phyloP scores from a whole-genome alignment of 92 coral and sea anemone genomes.

The Hydrozoanthus gracilis region DNA sequence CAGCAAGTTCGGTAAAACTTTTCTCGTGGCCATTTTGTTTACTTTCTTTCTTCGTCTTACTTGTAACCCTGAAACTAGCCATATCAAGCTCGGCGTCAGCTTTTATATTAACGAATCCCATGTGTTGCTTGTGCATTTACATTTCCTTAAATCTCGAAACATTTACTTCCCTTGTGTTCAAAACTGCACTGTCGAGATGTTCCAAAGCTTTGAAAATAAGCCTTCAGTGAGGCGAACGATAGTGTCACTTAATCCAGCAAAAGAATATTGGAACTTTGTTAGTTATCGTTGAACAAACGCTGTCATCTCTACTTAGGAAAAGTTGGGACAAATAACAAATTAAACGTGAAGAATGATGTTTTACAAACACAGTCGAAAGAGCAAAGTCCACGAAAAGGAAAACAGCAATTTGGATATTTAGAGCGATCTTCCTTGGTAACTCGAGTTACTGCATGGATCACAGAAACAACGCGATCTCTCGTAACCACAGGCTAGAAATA shows the following conservation, averaged over 20 bases:
- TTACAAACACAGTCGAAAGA: background rate
- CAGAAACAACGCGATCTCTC: slow-evolving; percentile 13
- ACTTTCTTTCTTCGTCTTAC: slow-evolving; percentile 11
- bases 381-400: background rate
- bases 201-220: background rate
- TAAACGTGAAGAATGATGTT: slow-evolving; percentile 3
- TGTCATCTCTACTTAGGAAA: slow-evolving; percentile 31
- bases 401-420: background rate
- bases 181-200: background rate
- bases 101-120: slow-evolving; percentile 11
- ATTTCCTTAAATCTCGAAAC: slow-evolving; percentile 18
- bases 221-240: background rate
- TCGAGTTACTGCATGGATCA: background rate
- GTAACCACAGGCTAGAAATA: slow-evolving; percentile 39
- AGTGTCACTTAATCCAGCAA: slow-evolving; percentile 20
- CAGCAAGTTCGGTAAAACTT: slow-evolving; percentile 38
- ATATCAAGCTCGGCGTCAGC: background rate
- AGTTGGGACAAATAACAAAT: slow-evolving; percentile 2
- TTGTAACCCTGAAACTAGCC: slow-evolving; percentile 7
- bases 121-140: slow-evolving; percentile 23
- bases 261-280: slow-evolving; percentile 32
- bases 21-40: slow-evolving; percentile 42
- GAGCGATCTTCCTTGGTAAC: background rate
- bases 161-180: background rate
- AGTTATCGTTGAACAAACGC: slow-evolving; percentile 31